Evolutionary conservation across 2,888 invertebrate genomes (phyloP).

Genomic region (Sesia apiformis): DNA sequence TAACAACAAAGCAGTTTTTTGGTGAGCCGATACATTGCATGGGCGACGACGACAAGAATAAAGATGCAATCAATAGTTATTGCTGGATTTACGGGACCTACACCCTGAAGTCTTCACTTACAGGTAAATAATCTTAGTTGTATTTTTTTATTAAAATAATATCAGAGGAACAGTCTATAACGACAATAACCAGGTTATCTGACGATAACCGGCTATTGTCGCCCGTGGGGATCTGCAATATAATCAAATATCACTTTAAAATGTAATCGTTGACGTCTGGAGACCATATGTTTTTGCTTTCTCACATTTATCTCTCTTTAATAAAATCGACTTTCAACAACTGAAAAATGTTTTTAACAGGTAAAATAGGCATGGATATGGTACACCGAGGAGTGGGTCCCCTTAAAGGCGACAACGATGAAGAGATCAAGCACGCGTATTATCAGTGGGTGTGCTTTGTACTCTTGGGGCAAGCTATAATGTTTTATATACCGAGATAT

Average conservation of each 20-base stretch:
- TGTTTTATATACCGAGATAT: conserved; percentile 81
- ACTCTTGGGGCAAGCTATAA: conserved; percentile 77
- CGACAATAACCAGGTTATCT: no score
- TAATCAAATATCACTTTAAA: no score
- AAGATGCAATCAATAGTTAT: conserved; percentile 80
- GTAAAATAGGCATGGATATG: background rate
- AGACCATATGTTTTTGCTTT: no score
- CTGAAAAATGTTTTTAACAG: background rate
- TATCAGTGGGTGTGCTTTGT: conserved; percentile 85
- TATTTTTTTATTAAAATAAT: background rate
- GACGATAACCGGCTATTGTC: no score
- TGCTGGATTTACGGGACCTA: conserved; percentile 88
- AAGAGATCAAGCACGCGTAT: conserved; percentile 74
- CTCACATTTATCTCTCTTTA: no score
- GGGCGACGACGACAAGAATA: conserved; percentile 54
- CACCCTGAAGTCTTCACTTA: conserved; percentile 63
- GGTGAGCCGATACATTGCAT: conserved; percentile 89
- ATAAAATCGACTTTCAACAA: no score
- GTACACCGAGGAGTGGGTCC: conserved; percentile 27
- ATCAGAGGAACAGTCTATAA: background rate
- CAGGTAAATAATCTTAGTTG: conserved; percentile 33
- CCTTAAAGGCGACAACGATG: conserved; percentile 45
- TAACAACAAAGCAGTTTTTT: conserved; percentile 89
- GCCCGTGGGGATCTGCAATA: no score
- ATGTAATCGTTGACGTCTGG: no score